phyloP scores from a whole-genome alignment of 2,113 vertebrate genomes.

The Misgurnus anguillicaudatus region DNA sequence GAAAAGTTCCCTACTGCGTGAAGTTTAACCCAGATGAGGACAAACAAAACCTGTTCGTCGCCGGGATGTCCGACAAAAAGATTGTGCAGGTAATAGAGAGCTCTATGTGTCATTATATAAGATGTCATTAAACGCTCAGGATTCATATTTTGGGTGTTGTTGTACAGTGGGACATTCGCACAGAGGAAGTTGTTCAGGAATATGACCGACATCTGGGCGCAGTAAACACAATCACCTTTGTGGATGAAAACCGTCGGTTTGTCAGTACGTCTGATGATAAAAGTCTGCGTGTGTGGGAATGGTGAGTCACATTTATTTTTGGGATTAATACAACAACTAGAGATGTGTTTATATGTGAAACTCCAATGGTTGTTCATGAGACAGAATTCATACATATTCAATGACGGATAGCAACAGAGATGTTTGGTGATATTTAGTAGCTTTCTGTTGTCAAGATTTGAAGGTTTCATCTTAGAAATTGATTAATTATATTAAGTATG shows the following conservation, averaged over 20 bases:
- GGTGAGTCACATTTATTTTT: constrained; percentile 77
- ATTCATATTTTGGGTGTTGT: background rate
- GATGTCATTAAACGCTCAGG: no score
- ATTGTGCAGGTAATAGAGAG: constrained; percentile 87
- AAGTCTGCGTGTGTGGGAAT: constrained; percentile 97
- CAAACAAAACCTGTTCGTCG: constrained; percentile 95
- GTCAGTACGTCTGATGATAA: constrained; percentile 99
- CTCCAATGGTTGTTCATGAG: no score
- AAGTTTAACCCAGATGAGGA: constrained; percentile 99
- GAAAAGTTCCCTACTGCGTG: constrained; percentile 97
- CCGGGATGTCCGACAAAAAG: constrained; percentile 99
- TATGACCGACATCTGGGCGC: constrained; percentile 97
- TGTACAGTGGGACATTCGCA: constrained; percentile 91
- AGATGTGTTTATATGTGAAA: no score
- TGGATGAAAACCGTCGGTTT: constrained; percentile 97
- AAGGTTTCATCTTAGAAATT: no score
- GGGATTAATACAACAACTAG: no score
- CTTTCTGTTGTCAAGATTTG: no score
- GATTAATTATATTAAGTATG: no score
- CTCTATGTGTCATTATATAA: background rate
- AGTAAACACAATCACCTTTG: constrained; percentile 99
- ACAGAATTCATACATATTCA: no score
- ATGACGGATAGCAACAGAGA: no score
- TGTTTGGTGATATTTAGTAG: no score
- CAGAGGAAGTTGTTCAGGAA: constrained; percentile 95